phyloP scores from a whole-genome alignment of 2,113 vertebrate genomes.

The Sylvilagus bachmani region DNA sequence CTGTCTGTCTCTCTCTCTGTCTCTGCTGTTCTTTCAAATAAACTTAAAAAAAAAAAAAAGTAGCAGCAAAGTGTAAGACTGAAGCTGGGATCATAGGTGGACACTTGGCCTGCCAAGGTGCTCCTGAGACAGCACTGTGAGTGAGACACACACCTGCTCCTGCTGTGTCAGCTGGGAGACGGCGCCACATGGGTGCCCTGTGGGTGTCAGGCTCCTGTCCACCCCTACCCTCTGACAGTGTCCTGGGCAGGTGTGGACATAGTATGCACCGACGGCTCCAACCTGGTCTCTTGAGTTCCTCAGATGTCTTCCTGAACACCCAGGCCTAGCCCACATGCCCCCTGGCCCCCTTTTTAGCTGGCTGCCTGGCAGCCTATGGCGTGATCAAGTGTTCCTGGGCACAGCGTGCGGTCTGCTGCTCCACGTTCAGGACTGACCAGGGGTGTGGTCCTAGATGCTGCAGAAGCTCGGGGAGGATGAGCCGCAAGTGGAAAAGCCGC shows the following conservation, averaged over 20 bases:
- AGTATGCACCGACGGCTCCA: fast-evolving
- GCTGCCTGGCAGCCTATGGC: background rate
- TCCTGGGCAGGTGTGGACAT: background rate
- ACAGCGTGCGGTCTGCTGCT: too few species aligned
- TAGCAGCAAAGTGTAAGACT: too few species aligned
- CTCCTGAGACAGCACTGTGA: background rate
- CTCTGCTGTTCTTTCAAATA: too few species aligned
- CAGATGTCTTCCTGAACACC: background rate
- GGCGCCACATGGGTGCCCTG: background rate
- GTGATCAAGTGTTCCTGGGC: background rate
- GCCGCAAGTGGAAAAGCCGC: constrained; percentile 84
- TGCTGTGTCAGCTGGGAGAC: too few species aligned
- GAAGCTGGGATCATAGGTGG: fast-evolving
- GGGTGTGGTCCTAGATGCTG: constrained; percentile 90
- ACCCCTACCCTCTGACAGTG: background rate
- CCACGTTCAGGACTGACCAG: background rate
- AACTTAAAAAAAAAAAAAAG: too few species aligned
- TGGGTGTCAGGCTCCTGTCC: background rate
- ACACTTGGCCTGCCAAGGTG: fast-evolving
- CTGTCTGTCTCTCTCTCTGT: too few species aligned
- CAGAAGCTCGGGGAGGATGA: constrained; percentile 93
- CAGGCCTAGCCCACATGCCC: background rate
- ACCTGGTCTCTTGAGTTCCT: background rate
- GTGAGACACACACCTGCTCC: background rate
- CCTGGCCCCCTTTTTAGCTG: background rate